Evolutionary conservation across 2,113 vertebrate species (phyloP).

Genomic region (Cygnus buccinator): DNA sequence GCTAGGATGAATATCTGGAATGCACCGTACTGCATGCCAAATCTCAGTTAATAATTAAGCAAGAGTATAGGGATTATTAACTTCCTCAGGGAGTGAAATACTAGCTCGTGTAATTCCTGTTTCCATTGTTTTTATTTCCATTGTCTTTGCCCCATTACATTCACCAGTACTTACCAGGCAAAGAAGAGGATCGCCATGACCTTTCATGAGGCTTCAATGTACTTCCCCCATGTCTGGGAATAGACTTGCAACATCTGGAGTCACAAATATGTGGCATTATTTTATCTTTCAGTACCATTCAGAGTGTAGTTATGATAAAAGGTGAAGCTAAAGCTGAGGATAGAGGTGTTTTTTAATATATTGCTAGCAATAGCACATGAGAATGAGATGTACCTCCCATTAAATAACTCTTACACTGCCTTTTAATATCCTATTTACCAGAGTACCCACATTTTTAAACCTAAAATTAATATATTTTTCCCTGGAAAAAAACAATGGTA

Average conservation of each 20-base stretch:
- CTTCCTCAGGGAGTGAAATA: not conserved
- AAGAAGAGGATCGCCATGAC: not conserved
- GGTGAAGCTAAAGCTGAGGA: not conserved
- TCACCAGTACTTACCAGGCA: not conserved
- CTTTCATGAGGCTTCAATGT: accelerated
- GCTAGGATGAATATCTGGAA: not conserved
- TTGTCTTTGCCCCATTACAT: not conserved
- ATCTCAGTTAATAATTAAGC: not conserved
- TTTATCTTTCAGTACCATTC: not conserved
- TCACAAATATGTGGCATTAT: not conserved
- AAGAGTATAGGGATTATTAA: not conserved
- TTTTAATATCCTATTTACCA: too few relatives aligned
- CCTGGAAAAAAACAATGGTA: not conserved
- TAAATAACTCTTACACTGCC: not conserved
- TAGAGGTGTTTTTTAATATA: not conserved
- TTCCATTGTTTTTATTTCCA: not conserved
- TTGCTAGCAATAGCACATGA: not conserved
- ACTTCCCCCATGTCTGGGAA: not conserved
- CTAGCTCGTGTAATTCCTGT: not conserved
- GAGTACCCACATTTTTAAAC: not conserved
- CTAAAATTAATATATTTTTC: not conserved
- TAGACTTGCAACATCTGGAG: not conserved
- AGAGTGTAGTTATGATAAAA: not conserved
- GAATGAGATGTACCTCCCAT: not conserved
- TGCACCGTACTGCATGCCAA: not conserved